These are phyloP conservation scores for Dysmachus trigonus DNA, from an alignment of 2,888 invertebrate genomes.

Conservation along the genomic window DNA sequence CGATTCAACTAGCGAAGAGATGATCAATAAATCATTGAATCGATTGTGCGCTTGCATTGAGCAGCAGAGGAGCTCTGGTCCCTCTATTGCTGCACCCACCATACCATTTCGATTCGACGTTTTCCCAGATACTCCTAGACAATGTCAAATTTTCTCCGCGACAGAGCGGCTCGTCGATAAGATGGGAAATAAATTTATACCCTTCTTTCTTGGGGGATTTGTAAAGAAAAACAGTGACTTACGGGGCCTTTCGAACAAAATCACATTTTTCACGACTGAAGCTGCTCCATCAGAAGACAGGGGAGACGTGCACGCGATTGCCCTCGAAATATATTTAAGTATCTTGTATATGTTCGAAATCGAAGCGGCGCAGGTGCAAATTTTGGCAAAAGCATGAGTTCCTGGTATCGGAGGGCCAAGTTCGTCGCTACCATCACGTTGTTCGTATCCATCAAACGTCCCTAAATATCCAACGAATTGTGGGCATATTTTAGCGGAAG, in stretches of 20 bases:
- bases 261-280: constrained; percentile 6
- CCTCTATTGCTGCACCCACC: background rate
- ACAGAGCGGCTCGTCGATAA: background rate
- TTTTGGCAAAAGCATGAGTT: background rate
- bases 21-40: constrained; percentile 39
- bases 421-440: background rate
- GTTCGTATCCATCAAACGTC: background rate
- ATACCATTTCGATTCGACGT: background rate
- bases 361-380: background rate
- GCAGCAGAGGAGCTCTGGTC: background rate
- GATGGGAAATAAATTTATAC: constrained; percentile 12
- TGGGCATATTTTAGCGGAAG: constrained; percentile 23
- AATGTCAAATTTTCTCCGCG: constrained; percentile 23
- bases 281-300: background rate
- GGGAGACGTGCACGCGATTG: background rate
- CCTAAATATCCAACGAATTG: constrained; percentile 14
- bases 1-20: background rate
- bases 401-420: background rate
- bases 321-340: background rate
- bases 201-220: background rate
- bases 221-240: background rate
- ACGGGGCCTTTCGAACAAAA: background rate
- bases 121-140: background rate
- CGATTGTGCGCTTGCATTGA: constrained; percentile 2
- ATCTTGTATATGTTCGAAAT: background rate